phyloP scores from a whole-genome alignment of 1,140 invertebrate genomes.

The Stegodyphus mimosarum region DNA sequence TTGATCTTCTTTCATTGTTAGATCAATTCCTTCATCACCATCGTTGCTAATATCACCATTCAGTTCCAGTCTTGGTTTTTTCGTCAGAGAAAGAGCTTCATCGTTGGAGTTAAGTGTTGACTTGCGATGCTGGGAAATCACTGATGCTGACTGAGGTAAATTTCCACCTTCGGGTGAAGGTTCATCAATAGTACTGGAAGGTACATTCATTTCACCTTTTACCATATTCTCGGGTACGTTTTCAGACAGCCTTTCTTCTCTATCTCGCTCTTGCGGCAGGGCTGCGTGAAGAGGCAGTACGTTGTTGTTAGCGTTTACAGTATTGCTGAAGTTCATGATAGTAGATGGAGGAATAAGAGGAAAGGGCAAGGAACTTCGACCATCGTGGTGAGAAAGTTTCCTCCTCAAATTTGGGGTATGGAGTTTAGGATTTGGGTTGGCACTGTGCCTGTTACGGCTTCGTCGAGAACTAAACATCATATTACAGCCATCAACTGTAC shows the following conservation, averaged over 20 bases:
- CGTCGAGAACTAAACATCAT: conserved; percentile 99
- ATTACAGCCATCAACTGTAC: conserved; percentile 97
- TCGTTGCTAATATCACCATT: conserved; percentile 76
- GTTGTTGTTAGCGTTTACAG: not conserved
- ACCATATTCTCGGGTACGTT: not conserved
- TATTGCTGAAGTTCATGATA: conserved; percentile 41
- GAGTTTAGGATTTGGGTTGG: conserved; percentile 98
- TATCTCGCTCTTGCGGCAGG: conserved; percentile 13
- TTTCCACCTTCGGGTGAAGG: not conserved
- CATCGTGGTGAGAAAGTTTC: conserved; percentile 93
- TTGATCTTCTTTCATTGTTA: conserved; percentile 58
- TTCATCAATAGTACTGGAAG: conserved; percentile 56
- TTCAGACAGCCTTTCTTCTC: not conserved
- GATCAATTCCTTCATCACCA: conserved; percentile 73
- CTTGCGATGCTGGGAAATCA: conserved; percentile 13
- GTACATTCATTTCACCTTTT: conserved; percentile 27
- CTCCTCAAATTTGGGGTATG: conserved; percentile 93
- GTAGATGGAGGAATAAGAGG: conserved; percentile 75
- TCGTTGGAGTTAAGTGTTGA: not conserved
- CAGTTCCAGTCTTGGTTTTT: conserved; percentile 71
- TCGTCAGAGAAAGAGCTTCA: conserved; percentile 30
- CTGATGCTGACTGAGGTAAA: not conserved
- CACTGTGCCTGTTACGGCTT: conserved; percentile 95
- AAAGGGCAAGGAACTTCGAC: conserved; percentile 86
- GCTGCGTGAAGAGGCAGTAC: conserved; percentile 5